Conservation (phyloP, 2,797 vertebrate species). For the Alca torda region DNA sequence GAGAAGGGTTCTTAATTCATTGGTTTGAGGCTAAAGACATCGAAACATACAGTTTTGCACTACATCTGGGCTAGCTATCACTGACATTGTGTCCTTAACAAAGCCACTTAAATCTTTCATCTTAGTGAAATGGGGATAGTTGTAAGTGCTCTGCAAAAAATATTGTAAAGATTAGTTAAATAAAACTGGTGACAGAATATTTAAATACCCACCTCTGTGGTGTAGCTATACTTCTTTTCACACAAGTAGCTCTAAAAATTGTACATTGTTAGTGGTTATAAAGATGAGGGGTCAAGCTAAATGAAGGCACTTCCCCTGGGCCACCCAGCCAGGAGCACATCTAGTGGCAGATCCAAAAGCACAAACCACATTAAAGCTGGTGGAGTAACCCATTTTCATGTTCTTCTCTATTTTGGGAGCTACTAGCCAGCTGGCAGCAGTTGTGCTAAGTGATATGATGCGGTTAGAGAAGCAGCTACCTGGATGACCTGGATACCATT, state of each 20-base stretch:
- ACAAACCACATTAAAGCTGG: not conserved
- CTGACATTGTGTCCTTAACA: not conserved
- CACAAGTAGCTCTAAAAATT: not conserved
- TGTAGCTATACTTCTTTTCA: not conserved
- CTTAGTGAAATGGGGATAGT: not conserved
- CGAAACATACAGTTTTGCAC: not conserved
- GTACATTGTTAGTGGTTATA: not conserved
- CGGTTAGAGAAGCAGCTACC: conserved; percentile 16
- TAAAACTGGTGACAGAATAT: not conserved
- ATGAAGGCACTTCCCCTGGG: not conserved
- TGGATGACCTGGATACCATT: conserved; percentile 49
- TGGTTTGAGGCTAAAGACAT: not conserved
- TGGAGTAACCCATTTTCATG: not conserved
- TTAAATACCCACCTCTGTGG: not conserved
- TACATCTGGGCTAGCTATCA: not conserved
- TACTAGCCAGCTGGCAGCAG: not conserved
- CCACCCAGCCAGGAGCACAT: not conserved
- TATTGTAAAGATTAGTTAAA: not conserved
- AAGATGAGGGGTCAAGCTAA: not conserved
- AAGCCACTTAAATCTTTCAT: not conserved
- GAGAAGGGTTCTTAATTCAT: not conserved
- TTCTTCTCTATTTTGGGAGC: not conserved
- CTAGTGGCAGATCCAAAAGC: not conserved
- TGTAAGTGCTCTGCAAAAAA: not conserved
- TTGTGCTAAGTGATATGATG: not conserved